Evolutionary conservation across 2,113 vertebrate species (phyloP).

Genomic region (Patagioenas fasciata): DNA sequence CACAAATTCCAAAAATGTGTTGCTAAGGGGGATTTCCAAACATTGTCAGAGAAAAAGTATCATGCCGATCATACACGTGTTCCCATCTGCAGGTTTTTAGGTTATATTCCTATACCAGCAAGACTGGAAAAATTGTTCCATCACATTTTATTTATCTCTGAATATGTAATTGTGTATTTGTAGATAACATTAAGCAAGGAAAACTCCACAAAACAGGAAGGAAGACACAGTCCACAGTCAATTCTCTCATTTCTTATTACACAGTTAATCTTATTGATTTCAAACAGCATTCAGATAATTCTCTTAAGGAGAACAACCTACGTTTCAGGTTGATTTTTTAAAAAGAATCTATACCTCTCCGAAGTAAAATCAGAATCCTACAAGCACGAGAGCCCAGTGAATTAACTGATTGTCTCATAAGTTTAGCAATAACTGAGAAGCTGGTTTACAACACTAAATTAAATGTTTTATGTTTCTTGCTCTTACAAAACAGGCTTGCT

Average conservation of each 20-base stretch:
- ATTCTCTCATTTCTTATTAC: not conserved
- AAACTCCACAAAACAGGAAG: not conserved
- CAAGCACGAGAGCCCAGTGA: not conserved
- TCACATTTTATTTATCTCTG: not conserved
- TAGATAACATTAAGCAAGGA: not conserved
- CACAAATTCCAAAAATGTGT: not conserved
- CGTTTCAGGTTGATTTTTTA: not conserved
- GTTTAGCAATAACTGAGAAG: not conserved
- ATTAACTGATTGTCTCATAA: not conserved
- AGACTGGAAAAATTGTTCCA: not conserved
- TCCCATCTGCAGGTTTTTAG: not conserved
- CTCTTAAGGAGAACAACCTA: not conserved
- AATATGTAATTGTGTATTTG: not conserved
- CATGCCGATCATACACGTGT: not conserved
- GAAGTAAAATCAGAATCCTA: not conserved
- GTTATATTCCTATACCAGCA: not conserved
- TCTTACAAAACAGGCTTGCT: not conserved
- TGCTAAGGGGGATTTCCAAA: not conserved
- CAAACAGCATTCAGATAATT: not conserved
- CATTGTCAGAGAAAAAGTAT: not conserved
- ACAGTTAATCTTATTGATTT: not conserved
- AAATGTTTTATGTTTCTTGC: not conserved
- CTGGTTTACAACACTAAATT: not conserved
- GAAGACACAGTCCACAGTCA: not conserved
- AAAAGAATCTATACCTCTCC: not conserved